A percentile compares a stretch with the other conserved stretches of the same genome.
Conservation (phyloP, 2,797 vertebrate species). For the Valencia hispanica region DNA sequence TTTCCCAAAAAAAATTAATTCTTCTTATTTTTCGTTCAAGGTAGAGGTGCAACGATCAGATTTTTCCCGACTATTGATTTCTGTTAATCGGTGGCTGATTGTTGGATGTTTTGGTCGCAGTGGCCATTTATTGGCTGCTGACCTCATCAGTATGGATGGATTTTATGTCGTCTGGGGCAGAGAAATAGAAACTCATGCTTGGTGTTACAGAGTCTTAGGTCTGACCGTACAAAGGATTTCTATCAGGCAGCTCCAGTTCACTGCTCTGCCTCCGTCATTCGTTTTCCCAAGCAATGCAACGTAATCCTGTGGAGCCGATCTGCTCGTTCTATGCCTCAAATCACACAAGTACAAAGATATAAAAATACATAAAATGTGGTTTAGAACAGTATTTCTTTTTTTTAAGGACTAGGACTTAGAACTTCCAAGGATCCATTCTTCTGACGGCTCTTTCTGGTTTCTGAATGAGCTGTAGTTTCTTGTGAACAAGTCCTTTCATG, state of each 20-base stretch:
- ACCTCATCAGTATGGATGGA: not conserved
- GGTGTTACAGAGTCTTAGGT: conserved; percentile 27
- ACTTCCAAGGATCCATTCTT: not conserved
- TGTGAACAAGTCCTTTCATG: conserved; percentile 1
- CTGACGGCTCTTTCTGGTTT: conserved; percentile 4
- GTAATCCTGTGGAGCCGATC: conserved; percentile 10
- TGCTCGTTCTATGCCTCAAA: conserved; percentile 28
- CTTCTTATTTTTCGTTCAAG: no score
- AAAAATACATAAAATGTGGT: not conserved
- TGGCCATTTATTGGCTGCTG: not conserved
- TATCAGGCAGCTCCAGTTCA: conserved; percentile 55
- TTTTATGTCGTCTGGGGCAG: conserved; percentile 14
- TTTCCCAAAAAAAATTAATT: no score
- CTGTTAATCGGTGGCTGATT: no score
- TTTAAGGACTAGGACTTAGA: not conserved
- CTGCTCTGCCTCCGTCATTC: conserved; percentile 60
- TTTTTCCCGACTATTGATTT: no score
- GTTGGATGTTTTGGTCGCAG: conserved; percentile 2
- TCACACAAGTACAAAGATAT: conserved; percentile 19
- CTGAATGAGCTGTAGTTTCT: conserved; percentile 25
- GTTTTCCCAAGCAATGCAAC: conserved; percentile 37
- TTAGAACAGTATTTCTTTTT: conserved; percentile 3
- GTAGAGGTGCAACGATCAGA: no score
- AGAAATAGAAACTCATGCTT: not conserved
- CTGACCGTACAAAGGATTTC: conserved; percentile 65